A percentile compares a stretch with the other conserved stretches of the same genome.
These are phyloP conservation scores for Aphelenchoides fujianensis DNA, from an alignment of 1,140 invertebrate species.

Conservation along the genomic window DNA sequence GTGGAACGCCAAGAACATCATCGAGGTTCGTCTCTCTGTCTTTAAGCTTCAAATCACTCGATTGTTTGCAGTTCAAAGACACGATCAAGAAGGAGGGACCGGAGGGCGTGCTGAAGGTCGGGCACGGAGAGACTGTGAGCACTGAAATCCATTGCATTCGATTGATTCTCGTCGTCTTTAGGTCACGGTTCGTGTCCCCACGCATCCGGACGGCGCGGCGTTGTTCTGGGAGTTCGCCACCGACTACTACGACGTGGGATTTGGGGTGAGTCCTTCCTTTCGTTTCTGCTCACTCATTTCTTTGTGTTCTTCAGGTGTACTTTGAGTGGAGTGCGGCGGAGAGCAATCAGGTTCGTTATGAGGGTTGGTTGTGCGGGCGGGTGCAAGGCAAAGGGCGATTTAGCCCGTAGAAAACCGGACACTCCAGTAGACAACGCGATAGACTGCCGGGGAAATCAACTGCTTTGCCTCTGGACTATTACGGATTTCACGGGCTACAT, in stretches of 20 bases:
- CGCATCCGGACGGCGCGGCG: conserved; percentile 84
- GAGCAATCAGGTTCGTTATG: conserved; percentile 64
- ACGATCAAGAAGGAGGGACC: conserved; percentile 78
- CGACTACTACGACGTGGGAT: conserved; percentile 95
- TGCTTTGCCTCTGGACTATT: too few relatives aligned
- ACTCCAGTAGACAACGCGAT: too few relatives aligned
- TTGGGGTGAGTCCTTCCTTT: too few relatives aligned
- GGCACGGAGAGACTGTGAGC: conserved; percentile 93
- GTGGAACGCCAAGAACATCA: conserved; percentile 89
- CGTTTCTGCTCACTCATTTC: too few relatives aligned
- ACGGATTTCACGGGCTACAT: too few relatives aligned
- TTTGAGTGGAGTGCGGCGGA: conserved; percentile 86
- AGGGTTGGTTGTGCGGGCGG: too few relatives aligned
- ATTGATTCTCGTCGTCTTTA: too few relatives aligned
- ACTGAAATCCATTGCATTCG: conserved; percentile 72
- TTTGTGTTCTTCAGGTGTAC: too few relatives aligned
- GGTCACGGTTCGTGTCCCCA: conserved; percentile 79
- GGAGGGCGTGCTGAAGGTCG: conserved; percentile 89
- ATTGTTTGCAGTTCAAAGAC: conserved; percentile 65
- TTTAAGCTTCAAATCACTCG: conserved; percentile 68
- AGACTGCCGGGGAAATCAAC: too few relatives aligned
- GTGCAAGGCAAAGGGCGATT: too few relatives aligned
- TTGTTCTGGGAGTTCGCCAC: conserved; percentile 99
- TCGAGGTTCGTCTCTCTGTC: too few relatives aligned
- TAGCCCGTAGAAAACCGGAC: too few relatives aligned